These are phyloP conservation scores for Crocidura indochinensis DNA, from an alignment of 2,797 vertebrate species.

Conservation along the genomic window DNA sequence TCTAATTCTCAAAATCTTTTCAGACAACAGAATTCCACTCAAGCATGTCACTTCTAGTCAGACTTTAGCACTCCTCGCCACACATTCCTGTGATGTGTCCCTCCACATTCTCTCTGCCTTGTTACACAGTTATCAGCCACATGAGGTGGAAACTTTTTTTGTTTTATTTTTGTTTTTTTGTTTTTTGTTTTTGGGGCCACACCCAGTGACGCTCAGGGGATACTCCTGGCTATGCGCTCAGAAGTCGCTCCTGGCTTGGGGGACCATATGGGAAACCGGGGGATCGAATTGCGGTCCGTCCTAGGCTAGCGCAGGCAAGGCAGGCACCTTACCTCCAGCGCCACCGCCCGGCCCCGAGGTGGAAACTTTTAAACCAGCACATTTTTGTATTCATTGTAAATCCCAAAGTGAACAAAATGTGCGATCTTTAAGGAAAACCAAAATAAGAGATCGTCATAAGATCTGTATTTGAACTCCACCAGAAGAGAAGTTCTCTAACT, in stretches of 20 bases:
- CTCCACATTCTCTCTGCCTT: not conserved
- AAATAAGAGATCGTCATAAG: not conserved
- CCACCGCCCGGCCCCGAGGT: too few relatives aligned
- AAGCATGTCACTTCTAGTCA: not conserved
- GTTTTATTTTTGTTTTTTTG: too few relatives aligned
- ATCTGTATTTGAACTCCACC: not conserved
- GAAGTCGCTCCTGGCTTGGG: too few relatives aligned
- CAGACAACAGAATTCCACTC: not conserved
- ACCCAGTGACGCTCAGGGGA: too few relatives aligned
- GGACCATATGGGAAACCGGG: too few relatives aligned
- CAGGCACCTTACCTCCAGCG: too few relatives aligned
- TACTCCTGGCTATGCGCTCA: too few relatives aligned
- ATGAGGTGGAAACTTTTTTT: not conserved
- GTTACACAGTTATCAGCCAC: not conserved
- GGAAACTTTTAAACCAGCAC: not conserved
- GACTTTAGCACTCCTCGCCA: not conserved
- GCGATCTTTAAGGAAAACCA: not conserved
- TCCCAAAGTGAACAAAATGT: not conserved
- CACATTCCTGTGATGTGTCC: fast-evolving
- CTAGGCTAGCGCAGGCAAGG: too few relatives aligned
- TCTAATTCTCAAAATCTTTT: not conserved
- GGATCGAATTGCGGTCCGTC: too few relatives aligned
- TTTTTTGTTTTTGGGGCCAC: too few relatives aligned
- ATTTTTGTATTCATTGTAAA: not conserved
- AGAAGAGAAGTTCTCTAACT: not conserved